Evolutionary conservation across 2,888 invertebrate species (phyloP).

Genomic region (Diloba caeruleocephala): DNA sequence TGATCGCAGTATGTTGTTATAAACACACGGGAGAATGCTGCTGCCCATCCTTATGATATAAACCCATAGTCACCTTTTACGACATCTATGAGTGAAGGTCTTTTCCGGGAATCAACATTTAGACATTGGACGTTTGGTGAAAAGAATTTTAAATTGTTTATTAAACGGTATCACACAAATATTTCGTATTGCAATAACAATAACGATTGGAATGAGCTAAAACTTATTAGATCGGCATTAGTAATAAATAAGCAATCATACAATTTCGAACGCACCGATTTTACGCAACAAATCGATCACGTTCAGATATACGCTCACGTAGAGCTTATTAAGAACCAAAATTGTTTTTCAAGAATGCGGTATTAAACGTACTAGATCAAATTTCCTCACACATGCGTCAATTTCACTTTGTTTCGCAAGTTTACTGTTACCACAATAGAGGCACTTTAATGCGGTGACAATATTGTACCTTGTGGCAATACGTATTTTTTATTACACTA

Average conservation of each 20-base stretch:
- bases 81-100: too few relatives aligned
- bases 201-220: constrained; percentile 16
- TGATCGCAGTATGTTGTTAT: too few relatives aligned
- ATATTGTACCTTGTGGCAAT: constrained; percentile 24
- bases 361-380: constrained; percentile 41
- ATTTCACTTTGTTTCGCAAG: constrained; percentile 43
- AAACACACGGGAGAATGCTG: too few relatives aligned
- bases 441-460: constrained; percentile 46
- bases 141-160: too few relatives aligned
- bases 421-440: constrained; percentile 29
- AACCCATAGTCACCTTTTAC: too few relatives aligned
- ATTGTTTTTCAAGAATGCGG: constrained; percentile 51
- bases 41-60: too few relatives aligned
- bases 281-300: constrained; percentile 59
- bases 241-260: constrained; percentile 45
- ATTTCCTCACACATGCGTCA: constrained; percentile 50
- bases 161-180: too few relatives aligned
- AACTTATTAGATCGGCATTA: constrained; percentile 41
- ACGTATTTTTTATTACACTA: constrained; percentile 30
- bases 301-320: constrained; percentile 61
- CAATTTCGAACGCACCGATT: constrained; percentile 47
- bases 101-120: too few relatives aligned
- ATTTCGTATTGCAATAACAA: too few relatives aligned
- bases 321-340: constrained; percentile 48
- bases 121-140: too few relatives aligned